Conservation (phyloP, 2,797 vertebrate species). For the Heterohyrax brucei region DNA sequence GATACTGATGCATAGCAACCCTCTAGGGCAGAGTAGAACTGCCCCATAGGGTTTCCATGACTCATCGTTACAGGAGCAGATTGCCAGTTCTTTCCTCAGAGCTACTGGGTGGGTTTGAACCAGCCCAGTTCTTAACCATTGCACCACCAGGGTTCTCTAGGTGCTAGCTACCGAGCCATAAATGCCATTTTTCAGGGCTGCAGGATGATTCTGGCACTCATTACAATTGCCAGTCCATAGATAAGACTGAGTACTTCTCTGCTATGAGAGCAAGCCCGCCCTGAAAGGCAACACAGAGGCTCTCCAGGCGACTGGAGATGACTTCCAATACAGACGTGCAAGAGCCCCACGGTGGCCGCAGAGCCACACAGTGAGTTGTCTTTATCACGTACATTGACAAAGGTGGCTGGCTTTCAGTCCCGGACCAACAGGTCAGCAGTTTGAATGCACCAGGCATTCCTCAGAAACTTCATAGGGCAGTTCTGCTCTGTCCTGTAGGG, state of each 20-base stretch:
- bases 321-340: background rate
- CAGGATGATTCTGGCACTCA: background rate
- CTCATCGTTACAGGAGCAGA: too few relatives aligned
- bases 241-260: background rate
- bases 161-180: background rate
- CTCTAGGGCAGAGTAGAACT: too few relatives aligned
- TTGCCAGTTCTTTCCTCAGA: too few relatives aligned
- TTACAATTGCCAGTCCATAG: background rate
- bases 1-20: too few relatives aligned
- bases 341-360: background rate
- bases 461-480: too few relatives aligned
- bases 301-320: background rate
- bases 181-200: slow-evolving; percentile 36
- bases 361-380: slow-evolving; percentile 19
- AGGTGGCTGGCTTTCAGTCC: background rate
- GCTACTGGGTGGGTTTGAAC: too few relatives aligned
- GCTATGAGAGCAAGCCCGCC: background rate
- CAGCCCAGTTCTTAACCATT: too few relatives aligned
- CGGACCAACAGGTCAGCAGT: background rate
- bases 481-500: too few relatives aligned
- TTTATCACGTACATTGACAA: background rate
- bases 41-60: too few relatives aligned
- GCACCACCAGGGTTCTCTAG: too few relatives aligned
- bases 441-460: too few relatives aligned
- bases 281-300: background rate